Evolutionary conservation across 2,888 invertebrate species (phyloP).

Genomic region (Cheilosia impressa): DNA sequence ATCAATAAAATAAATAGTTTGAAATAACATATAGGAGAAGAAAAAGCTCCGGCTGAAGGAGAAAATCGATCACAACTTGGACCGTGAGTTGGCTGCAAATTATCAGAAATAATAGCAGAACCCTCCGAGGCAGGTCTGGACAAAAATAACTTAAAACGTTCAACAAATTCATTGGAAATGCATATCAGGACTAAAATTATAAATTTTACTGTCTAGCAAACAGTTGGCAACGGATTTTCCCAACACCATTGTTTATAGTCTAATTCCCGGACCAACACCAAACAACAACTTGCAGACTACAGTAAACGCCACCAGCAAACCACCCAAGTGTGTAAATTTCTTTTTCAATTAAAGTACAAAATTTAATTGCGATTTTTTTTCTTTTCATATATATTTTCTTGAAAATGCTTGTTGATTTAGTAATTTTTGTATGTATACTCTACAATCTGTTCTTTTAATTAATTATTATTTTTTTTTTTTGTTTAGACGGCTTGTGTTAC

Average conservation of each 20-base stretch:
- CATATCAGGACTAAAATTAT: too few species aligned
- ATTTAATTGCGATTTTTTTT: slow-evolving; percentile 11
- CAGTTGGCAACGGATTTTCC: too few species aligned
- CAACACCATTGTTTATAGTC: not conserved
- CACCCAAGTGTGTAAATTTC: slow-evolving; percentile 7
- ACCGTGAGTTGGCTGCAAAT: too few species aligned
- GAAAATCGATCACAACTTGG: too few species aligned
- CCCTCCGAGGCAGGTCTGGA: too few species aligned
- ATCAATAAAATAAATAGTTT: too few species aligned
- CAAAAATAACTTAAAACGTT: too few species aligned
- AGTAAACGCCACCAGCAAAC: slow-evolving; percentile 16
- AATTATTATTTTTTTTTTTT: slow-evolving; percentile 26
- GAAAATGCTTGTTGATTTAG: slow-evolving; percentile 1
- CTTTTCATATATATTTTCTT: slow-evolving; percentile 4
- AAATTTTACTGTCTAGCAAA: too few species aligned
- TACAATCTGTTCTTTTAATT: slow-evolving; percentile 21
- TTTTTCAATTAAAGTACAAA: slow-evolving; percentile 25
- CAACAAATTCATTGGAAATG: too few species aligned
- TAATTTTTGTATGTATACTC: slow-evolving; percentile 22
- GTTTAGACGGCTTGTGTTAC: slow-evolving; percentile 73
- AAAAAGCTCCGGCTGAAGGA: too few species aligned
- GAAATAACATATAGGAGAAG: too few species aligned
- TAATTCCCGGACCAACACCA: not conserved
- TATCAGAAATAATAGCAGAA: too few species aligned
- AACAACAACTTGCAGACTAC: not conserved